Conservation (phyloP, 2,797 vertebrate genomes). For the Miichthys miiuy region DNA sequence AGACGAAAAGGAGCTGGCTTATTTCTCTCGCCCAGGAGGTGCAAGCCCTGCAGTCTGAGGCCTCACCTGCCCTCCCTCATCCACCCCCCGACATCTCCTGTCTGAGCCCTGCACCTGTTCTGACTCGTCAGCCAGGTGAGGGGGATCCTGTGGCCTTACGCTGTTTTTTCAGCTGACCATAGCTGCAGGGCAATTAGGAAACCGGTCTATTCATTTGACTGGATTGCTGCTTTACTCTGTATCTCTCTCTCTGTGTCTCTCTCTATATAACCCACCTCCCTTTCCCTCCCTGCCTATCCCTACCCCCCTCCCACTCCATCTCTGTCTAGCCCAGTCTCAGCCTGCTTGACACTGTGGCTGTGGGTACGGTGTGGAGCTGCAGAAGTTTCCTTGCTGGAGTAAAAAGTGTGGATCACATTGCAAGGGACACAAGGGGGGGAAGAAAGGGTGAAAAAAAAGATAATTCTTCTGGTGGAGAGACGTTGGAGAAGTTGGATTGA, state of each 20-base stretch:
- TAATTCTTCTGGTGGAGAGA: conserved; percentile 27
- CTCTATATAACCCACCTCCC: conserved; percentile 63
- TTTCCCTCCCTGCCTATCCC: conserved; percentile 62
- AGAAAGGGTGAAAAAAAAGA: conserved; percentile 17
- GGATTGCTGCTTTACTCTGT: conserved; percentile 65
- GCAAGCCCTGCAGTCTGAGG: conserved; percentile 32
- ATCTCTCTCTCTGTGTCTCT: conserved; percentile 49
- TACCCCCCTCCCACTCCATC: conserved; percentile 68
- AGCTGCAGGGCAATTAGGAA: conserved; percentile 65
- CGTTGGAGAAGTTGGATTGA: conserved; percentile 16
- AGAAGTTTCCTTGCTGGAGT: conserved; percentile 57
- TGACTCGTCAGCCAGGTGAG: conserved; percentile 79
- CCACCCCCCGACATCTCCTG: conserved; percentile 28
- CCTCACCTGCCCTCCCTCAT: conserved; percentile 42
- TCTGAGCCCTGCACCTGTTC: conserved; percentile 77
- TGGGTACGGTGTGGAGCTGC: conserved; percentile 58
- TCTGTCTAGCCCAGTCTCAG: conserved; percentile 69
- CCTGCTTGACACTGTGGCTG: conserved; percentile 66
- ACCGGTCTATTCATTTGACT: conserved; percentile 72
- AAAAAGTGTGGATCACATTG: conserved; percentile 61
- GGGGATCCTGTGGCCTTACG: conserved; percentile 57
- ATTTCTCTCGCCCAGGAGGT: conserved; percentile 32
- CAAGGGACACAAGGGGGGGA: conserved; percentile 20
- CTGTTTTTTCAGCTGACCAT: conserved; percentile 78
- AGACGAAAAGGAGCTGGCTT: conserved; percentile 12